Conservation (phyloP, 2,888 invertebrate species). For the Digitonthophagus gazella region DNA sequence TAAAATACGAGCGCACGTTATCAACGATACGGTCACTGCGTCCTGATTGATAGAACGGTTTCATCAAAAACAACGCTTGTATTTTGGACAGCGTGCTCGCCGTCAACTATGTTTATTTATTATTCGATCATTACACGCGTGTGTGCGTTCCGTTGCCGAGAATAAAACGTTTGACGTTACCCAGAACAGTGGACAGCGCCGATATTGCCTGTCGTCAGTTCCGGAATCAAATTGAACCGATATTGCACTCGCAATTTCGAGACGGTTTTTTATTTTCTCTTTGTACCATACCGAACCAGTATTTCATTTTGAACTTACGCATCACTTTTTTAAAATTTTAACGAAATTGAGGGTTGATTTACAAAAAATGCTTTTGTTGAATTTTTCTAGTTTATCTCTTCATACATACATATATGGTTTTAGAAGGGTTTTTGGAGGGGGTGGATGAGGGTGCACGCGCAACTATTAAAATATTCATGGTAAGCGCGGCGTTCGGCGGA, state of each 20-base stretch:
- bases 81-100: not conserved
- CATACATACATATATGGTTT: too few species aligned
- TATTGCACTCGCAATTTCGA: too few species aligned
- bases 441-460: constrained; percentile 6
- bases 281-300: too few species aligned
- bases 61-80: constrained; percentile 8
- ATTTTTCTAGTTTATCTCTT: too few species aligned
- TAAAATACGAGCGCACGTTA: constrained; percentile 4
- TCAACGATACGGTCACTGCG: not conserved
- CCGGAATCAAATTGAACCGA: too few species aligned
- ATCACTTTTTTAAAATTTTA: too few species aligned
- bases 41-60: constrained; percentile 11
- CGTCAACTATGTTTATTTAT: not conserved
- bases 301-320: too few species aligned
- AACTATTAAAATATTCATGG: constrained; percentile 18
- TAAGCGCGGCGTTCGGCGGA: constrained; percentile 3
- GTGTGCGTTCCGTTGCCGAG: not conserved
- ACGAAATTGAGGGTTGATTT: too few species aligned
- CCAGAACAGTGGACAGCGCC: not conserved
- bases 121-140: not conserved
- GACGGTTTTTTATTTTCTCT: too few species aligned
- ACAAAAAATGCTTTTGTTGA: too few species aligned
- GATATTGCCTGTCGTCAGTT: not conserved
- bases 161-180: not conserved
- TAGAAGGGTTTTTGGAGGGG: too few species aligned